Conservation (phyloP, 2,888 invertebrate species). For the Bellardia pandia region DNA sequence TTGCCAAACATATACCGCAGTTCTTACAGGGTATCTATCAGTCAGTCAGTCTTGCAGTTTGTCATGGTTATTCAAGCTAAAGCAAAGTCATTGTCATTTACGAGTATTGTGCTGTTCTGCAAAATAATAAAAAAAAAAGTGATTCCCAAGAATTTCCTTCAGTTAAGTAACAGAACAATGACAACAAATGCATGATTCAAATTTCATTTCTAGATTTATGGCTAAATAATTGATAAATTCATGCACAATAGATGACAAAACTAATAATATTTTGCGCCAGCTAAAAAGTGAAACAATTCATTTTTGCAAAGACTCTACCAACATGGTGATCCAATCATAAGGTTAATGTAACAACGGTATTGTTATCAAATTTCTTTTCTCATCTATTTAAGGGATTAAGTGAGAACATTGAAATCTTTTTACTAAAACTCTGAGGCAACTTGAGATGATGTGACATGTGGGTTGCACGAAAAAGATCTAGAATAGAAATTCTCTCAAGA, state of each 20-base stretch:
- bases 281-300: conserved; percentile 30
- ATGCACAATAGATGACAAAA: conserved; percentile 55
- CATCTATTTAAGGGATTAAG: conserved; percentile 50
- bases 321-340: conserved; percentile 55
- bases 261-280: conserved; percentile 38
- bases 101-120: conserved; percentile 22
- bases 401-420: conserved; percentile 30
- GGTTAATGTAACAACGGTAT: conserved; percentile 60
- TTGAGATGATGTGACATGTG: conserved; percentile 74
- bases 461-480: conserved; percentile 41
- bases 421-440: conserved; percentile 66
- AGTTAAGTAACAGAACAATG: conserved; percentile 60
- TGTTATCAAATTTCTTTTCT: conserved; percentile 58
- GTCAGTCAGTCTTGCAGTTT: background rate
- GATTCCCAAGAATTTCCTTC: conserved; percentile 64
- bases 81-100: conserved; percentile 52
- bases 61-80: conserved; percentile 30
- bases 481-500: conserved; percentile 48
- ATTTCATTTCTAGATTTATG: conserved; percentile 54
- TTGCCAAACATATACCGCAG: background rate
- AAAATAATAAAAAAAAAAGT: conserved; percentile 29
- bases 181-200: conserved; percentile 63
- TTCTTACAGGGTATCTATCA: background rate
- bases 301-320: conserved; percentile 50
- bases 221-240: conserved; percentile 54